A percentile compares a stretch with the other conserved stretches of the same genome.
Evolutionary conservation across 2,888 invertebrate genomes (phyloP).

Genomic region (Synergus gifuensis): DNA sequence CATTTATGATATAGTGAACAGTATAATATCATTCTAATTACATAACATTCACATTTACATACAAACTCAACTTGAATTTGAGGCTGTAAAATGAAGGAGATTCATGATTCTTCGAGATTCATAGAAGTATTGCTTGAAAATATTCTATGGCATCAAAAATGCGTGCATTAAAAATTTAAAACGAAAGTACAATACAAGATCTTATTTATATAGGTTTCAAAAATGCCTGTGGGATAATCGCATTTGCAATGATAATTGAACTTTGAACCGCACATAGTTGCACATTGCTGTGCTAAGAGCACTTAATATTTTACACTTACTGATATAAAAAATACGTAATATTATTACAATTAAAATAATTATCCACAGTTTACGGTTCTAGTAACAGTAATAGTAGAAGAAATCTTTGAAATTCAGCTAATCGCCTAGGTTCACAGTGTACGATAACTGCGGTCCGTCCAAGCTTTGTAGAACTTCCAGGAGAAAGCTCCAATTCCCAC

Average conservation of each 20-base stretch:
- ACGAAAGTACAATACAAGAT: not conserved
- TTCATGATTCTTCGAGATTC: not conserved
- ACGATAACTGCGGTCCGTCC: conserved; percentile 92
- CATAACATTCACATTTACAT: not conserved
- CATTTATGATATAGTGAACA: not conserved
- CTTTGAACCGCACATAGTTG: conserved; percentile 10
- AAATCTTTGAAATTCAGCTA: conserved; percentile 51
- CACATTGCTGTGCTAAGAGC: conserved; percentile 57
- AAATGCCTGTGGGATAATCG: not conserved
- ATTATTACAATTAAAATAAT: conserved; percentile 56
- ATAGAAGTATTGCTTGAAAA: not conserved
- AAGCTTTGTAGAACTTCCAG: conserved; percentile 92
- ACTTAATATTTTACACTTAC: conserved; percentile 59
- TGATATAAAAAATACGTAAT: conserved; percentile 61
- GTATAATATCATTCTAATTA: not conserved
- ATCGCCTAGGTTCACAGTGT: conserved; percentile 84
- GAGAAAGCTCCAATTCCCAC: conserved; percentile 90
- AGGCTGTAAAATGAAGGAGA: not conserved
- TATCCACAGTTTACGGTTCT: conserved; percentile 51
- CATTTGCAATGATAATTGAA: conserved; percentile 13
- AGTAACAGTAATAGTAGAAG: conserved; percentile 44
- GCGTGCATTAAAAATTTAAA: not conserved
- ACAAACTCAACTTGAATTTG: not conserved
- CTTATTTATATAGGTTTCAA: not conserved
- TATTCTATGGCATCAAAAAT: not conserved